Conservation (phyloP, 1,140 invertebrate species). For the Octopus sinensis region DNA sequence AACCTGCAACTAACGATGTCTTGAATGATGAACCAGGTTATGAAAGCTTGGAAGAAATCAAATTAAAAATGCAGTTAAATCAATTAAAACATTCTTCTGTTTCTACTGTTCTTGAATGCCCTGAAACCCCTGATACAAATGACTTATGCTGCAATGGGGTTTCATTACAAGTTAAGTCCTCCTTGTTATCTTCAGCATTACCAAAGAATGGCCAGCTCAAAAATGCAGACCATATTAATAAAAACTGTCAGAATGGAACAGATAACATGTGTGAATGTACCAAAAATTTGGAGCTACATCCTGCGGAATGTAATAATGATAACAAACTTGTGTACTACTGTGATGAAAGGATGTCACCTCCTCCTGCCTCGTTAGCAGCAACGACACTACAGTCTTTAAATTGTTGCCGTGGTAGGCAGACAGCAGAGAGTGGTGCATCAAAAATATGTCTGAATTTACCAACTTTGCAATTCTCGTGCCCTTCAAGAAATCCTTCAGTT, state of each 20-base stretch:
- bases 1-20: background rate
- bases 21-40: constrained; percentile 2
- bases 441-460: background rate
- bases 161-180: background rate
- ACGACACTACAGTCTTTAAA: background rate
- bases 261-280: constrained; percentile 6
- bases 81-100: background rate
- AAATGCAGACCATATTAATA: background rate
- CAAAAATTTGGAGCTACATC: background rate
- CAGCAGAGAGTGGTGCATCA: background rate
- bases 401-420: background rate
- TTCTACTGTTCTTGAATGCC: background rate
- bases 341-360: background rate
- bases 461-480: background rate
- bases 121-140: background rate
- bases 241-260: background rate
- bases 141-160: background rate
- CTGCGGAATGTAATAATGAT: no score
- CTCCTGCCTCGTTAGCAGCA: background rate
- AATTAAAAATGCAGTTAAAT: background rate
- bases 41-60: constrained; percentile 5
- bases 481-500: background rate
- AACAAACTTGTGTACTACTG: no score
- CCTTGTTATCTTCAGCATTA: background rate
- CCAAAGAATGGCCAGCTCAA: background rate